Evolutionary conservation across 1,140 invertebrate genomes (phyloP).

Genomic region (Helicoverpa armigera): DNA sequence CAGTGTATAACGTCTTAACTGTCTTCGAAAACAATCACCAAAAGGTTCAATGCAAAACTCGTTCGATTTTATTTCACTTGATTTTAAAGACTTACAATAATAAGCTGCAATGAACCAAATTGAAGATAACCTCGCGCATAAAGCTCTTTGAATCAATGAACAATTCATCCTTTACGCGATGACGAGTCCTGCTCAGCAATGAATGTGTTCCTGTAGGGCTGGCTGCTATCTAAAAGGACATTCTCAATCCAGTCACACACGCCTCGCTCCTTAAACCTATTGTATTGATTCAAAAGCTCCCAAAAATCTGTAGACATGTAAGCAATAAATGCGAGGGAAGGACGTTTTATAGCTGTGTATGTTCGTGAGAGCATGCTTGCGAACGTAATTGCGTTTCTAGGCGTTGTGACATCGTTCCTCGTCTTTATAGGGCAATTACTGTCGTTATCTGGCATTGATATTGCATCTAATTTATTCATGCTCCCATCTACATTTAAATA

Average conservation of each 20-base stretch:
- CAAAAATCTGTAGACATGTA: constrained; percentile 65
- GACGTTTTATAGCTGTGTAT: constrained; percentile 72
- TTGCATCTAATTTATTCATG: constrained; percentile 84
- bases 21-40: too few relatives aligned
- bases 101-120: constrained; percentile 23
- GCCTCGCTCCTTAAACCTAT: constrained; percentile 53
- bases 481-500: constrained; percentile 73
- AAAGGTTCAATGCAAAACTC: too few relatives aligned
- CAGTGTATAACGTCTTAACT: too few relatives aligned
- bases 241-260: constrained; percentile 45
- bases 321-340: constrained; percentile 71
- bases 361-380: constrained; percentile 76
- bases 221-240: constrained; percentile 38
- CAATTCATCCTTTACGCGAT: constrained; percentile 43
- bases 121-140: constrained; percentile 39
- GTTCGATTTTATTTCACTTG: too few relatives aligned
- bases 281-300: constrained; percentile 60
- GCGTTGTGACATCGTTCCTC: constrained; percentile 80
- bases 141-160: constrained; percentile 47
- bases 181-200: constrained; percentile 40
- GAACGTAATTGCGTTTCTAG: constrained; percentile 81
- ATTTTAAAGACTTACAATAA: neutral
- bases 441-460: constrained; percentile 84
- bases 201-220: constrained; percentile 40
- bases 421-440: constrained; percentile 84